Evolutionary conservation across 1,140 invertebrate genomes (phyloP).

Genomic region (Thalassaphorura encarpata): DNA sequence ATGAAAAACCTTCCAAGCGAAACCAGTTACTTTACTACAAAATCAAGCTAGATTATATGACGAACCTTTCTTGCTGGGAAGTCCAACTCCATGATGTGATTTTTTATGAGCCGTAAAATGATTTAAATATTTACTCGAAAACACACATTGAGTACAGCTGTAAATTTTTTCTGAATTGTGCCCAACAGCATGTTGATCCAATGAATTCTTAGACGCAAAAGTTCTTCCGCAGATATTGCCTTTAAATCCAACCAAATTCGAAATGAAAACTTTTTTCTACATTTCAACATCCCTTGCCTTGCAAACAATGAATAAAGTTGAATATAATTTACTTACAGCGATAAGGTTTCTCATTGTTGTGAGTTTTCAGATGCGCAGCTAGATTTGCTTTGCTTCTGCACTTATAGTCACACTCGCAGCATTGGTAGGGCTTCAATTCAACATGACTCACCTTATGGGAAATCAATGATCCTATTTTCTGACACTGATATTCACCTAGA

Average conservation of each 20-base stretch:
- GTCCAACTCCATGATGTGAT: conserved; percentile 49
- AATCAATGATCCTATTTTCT: conserved; percentile 46
- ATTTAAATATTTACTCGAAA: conserved; percentile 55
- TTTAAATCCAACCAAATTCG: conserved; percentile 22
- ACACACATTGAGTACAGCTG: conserved; percentile 53
- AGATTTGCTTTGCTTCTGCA: conserved; percentile 34
- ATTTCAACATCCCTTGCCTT: too few relatives aligned
- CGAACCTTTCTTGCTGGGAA: conserved; percentile 11
- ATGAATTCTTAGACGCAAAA: conserved; percentile 48
- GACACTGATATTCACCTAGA: conserved; percentile 37
- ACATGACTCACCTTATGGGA: conserved; percentile 46
- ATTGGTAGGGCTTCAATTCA: conserved; percentile 43
- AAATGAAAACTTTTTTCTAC: not conserved
- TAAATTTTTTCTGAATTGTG: conserved; percentile 48
- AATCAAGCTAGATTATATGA: not conserved
- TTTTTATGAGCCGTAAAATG: conserved; percentile 55
- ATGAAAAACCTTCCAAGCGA: too few relatives aligned
- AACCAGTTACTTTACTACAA: too few relatives aligned
- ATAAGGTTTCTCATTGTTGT: conserved; percentile 38
- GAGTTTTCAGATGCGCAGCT: conserved; percentile 36
- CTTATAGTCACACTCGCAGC: conserved; percentile 34
- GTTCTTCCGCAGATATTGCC: conserved; percentile 43
- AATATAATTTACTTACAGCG: conserved; percentile 33
- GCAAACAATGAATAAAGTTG: not conserved
- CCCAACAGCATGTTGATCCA: conserved; percentile 48